These are phyloP conservation scores for Metacarcinus magister DNA, from an alignment of 2,888 invertebrate genomes.

Conservation along the genomic window DNA sequence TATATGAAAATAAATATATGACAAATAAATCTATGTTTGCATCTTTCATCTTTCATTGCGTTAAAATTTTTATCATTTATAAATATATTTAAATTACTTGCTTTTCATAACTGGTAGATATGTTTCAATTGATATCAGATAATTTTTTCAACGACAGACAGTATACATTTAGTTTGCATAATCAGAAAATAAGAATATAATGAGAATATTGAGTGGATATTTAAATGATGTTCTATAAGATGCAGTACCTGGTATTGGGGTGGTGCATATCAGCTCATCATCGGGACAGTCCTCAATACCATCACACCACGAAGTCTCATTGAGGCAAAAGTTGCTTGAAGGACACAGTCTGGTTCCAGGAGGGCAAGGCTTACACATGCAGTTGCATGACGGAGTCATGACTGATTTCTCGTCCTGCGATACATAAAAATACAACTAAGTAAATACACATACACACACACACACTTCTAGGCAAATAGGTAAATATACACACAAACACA, in stretches of 20 bases:
- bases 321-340: constrained; percentile 90
- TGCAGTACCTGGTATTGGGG: constrained; percentile 83
- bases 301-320: constrained; percentile 91
- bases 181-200: neutral
- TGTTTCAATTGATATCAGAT: neutral
- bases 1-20: no score
- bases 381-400: constrained; percentile 88
- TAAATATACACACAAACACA: no score
- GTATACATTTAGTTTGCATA: neutral
- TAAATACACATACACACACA: neutral
- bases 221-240: neutral
- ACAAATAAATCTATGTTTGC: no score
- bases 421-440: neutral
- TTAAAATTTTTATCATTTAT: neutral
- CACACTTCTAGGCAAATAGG: no score
- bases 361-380: constrained; percentile 90
- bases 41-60: no score
- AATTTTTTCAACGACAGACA: neutral
- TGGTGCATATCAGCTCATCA: constrained; percentile 89
- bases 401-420: constrained; percentile 87
- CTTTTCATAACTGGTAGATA: neutral
- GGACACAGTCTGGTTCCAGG: constrained; percentile 89
- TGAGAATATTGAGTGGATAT: neutral
- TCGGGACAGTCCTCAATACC: constrained; percentile 92
- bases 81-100: neutral